Percentiles rank a stretch among this genome's conserved stretches.
Conservation (phyloP, 2,113 vertebrate genomes). For the Eublepharis macularius region DNA sequence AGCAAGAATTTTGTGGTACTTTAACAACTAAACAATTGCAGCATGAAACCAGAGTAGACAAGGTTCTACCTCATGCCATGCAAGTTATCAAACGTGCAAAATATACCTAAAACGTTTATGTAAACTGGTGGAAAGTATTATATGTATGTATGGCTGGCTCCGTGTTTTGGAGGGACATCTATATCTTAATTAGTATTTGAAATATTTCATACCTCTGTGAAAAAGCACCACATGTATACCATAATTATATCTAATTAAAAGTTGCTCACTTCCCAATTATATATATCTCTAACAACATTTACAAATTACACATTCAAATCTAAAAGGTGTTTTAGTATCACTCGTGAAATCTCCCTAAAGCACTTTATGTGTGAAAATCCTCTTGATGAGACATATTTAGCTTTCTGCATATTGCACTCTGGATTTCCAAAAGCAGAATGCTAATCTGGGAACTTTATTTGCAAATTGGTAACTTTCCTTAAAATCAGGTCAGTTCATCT, state of each 20-base stretch:
- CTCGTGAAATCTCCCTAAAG: neutral
- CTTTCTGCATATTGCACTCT: neutral
- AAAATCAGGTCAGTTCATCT: neutral
- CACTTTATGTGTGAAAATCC: neutral
- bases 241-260: neutral
- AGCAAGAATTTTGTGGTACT: neutral
- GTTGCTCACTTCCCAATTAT: neutral
- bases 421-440: neutral
- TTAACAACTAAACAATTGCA: neutral
- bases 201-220: neutral
- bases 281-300: neutral
- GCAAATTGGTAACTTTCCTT: neutral
- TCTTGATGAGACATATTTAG: neutral
- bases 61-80: neutral
- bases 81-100: neutral
- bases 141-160: neutral
- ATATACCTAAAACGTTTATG: neutral
- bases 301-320: neutral
- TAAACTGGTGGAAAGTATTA: neutral
- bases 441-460: neutral
- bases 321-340: neutral
- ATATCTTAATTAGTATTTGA: neutral
- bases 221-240: neutral
- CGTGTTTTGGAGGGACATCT: neutral
- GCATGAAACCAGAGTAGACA: neutral